Base-by-base conservation (phyloP, 2,113 vertebrate species). In the Salvelinus alpinus region DNA sequence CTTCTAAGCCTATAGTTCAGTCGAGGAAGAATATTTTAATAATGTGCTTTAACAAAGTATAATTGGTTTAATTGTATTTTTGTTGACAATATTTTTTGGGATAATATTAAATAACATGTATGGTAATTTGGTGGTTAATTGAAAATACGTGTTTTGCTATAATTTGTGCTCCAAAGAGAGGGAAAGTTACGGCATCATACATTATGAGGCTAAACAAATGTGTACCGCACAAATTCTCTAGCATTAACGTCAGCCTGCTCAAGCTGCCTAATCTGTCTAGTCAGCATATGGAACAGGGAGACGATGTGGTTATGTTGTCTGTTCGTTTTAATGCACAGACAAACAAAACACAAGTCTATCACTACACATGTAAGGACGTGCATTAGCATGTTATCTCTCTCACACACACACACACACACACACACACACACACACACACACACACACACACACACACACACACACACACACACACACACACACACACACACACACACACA, bases 131-230 rank as follows among this genome's bases (percentile, higher is more conserved):
- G 84, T 74, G 70, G 74, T 57, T 2, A 25, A 80, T 81, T 79
- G 83, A 57, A 77, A 65, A 25, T 13, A 44, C 71, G 80, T 75
- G 72, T 74, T 75, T 87, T 82, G 84, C 77, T 80, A 73, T 76
- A 69, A 84, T 85, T 88, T 84, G 77, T 64, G 72, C 72, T 59
- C 64, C 76, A 83, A 82, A 68, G 70, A 76, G 82, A 80, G 38
- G 71, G 72, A 79, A 87, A 89, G 88, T 90, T 13, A 86, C 80
- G 89, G 89, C 87, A 85, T 80, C 75, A 78, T 84, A 79, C 85
- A 90, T 27, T 79, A 85, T 78, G 82, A 54, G 51, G 51, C 51
- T 79, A 88, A 87, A 51, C 90, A 83, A 91, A 87, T 77, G 78
- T 88, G 84, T 84, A 74, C 76, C 65, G 88, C 77, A 78, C 84